Percentiles rank a stretch among this genome's conserved stretches.
phyloP scores from a whole-genome alignment of 2,113 vertebrate genomes.

The Potamarius usumacintae region DNA sequence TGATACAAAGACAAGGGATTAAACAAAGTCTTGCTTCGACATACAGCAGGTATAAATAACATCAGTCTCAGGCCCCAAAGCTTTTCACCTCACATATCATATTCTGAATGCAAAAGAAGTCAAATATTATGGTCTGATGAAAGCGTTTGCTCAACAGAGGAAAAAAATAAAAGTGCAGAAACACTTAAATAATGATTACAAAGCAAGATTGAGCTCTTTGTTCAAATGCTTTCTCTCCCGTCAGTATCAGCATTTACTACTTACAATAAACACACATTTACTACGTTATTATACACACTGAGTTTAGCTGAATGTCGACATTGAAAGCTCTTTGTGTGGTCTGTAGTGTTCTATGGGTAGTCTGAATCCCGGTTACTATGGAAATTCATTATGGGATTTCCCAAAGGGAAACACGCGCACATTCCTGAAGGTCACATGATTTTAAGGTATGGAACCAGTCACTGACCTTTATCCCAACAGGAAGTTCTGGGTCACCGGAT shows the following conservation, averaged over 20 bases:
- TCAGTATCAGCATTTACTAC: background rate
- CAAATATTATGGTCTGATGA: background rate
- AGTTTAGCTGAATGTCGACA: background rate
- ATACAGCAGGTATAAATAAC: constrained; percentile 17
- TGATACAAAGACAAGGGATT: constrained; percentile 25
- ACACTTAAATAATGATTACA: background rate
- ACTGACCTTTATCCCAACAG: constrained; percentile 68
- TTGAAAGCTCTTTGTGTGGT: background rate
- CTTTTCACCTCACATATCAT: background rate
- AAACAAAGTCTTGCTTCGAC: constrained; percentile 6
- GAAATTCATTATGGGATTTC: constrained; percentile 35
- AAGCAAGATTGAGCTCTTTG: background rate
- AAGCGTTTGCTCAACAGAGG: background rate
- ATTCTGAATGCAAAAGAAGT: constrained; percentile 3
- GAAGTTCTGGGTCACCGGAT: constrained; percentile 69
- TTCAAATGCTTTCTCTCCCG: background rate
- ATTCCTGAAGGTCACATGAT: constrained; percentile 48
- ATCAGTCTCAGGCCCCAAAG: background rate
- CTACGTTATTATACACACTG: background rate
- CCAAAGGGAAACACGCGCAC: constrained; percentile 6
- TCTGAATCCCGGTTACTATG: constrained; percentile 7
- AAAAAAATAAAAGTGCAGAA: background rate
- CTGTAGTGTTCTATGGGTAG: background rate
- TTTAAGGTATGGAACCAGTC: constrained; percentile 64
- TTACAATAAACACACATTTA: background rate